Conservation (phyloP, 2,888 invertebrate species). For the Macrosiphum euphorbiae region DNA sequence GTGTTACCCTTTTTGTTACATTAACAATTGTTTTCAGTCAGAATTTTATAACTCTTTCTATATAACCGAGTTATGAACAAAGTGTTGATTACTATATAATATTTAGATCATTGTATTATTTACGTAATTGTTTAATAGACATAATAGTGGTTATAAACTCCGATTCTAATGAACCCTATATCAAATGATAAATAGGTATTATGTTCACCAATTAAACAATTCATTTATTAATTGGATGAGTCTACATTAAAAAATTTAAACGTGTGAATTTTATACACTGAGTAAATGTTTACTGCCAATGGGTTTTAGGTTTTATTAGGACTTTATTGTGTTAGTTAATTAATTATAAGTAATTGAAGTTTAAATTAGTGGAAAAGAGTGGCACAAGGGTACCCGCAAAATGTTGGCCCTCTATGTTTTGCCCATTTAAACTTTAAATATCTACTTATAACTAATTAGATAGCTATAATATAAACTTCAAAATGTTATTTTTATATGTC, state of each 20-base stretch:
- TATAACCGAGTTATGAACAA: neutral
- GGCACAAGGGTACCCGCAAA: neutral
- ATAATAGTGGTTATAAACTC: neutral
- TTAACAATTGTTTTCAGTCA: neutral
- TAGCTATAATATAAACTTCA: neutral
- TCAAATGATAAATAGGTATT: neutral
- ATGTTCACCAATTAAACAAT: slow-evolving; percentile 33
- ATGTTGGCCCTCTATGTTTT: neutral
- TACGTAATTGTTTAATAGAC: neutral
- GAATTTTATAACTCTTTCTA: neutral
- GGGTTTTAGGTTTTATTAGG: neutral
- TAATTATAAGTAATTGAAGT: neutral
- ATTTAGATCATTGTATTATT: neutral
- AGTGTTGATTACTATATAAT: neutral
- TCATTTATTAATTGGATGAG: slow-evolving; percentile 1
- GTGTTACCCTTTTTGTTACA: neutral
- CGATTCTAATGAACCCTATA: slow-evolving; percentile 11
- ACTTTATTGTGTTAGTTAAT: neutral
- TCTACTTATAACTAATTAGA: neutral
- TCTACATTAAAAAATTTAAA: neutral
- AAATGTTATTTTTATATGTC: neutral
- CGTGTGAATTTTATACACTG: neutral
- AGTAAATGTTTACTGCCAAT: neutral
- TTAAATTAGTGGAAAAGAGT: neutral
- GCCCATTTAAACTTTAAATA: neutral